Evolutionary conservation across 2,888 invertebrate species (phyloP).

Genomic region (Agonopterix alstromeriana): DNA sequence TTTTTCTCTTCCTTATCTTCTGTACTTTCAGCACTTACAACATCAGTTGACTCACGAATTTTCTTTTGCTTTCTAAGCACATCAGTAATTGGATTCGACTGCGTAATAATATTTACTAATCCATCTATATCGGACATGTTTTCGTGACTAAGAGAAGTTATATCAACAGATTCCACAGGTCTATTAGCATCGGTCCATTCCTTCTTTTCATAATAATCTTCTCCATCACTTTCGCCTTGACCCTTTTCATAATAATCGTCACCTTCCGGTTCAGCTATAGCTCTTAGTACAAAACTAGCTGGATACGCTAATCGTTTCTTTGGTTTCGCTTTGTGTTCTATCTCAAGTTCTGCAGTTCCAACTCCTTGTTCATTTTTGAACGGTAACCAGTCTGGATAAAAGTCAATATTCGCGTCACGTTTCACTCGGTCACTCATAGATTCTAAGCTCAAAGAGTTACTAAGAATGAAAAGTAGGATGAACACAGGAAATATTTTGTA

Average conservation of each 20-base stretch:
- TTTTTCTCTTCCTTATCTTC: neutral
- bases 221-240: conserved; percentile 44
- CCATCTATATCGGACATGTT: conserved; percentile 52
- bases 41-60: neutral
- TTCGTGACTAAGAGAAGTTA: conserved; percentile 22
- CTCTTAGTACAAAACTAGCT: conserved; percentile 45
- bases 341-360: conserved; percentile 49
- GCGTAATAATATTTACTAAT: conserved; percentile 51
- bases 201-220: conserved; percentile 58
- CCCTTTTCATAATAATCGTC: conserved; percentile 55
- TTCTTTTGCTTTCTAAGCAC: conserved; percentile 14
- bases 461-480: neutral
- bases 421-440: conserved; percentile 32
- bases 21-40: conserved; percentile 4
- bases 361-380: conserved; percentile 62
- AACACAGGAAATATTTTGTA: neutral
- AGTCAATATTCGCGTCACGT: conserved; percentile 20
- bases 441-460: conserved; percentile 18
- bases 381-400: conserved; percentile 68
- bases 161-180: conserved; percentile 19
- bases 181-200: conserved; percentile 57
- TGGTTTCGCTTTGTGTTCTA: conserved; percentile 40
- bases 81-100: conserved; percentile 24
- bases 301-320: conserved; percentile 61
- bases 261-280: conserved; percentile 45